Conservation (phyloP, 2,888 invertebrate genomes). For the Drosophila formosana region DNA sequence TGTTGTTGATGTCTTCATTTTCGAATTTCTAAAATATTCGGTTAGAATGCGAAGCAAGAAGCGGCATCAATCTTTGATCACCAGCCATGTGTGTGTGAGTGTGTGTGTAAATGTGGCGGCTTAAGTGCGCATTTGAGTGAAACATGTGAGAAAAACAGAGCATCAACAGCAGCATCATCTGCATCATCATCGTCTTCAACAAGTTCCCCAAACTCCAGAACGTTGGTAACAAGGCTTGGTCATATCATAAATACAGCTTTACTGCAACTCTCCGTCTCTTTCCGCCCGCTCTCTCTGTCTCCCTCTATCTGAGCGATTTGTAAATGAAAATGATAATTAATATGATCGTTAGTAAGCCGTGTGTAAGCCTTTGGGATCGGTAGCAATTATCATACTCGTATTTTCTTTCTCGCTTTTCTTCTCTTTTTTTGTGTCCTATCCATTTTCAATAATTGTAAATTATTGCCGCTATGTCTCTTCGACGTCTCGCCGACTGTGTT, state of each 20-base stretch:
- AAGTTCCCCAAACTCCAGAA: constrained; percentile 33
- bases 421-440: constrained; percentile 4
- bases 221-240: constrained; percentile 56
- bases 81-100: constrained; percentile 44
- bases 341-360: constrained; percentile 69
- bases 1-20: constrained; percentile 67
- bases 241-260: constrained; percentile 66
- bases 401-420: constrained; percentile 36
- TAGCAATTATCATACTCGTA: constrained; percentile 74
- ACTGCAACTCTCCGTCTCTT: constrained; percentile 1
- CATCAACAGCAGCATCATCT: constrained; percentile 36
- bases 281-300: constrained; percentile 8
- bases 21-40: constrained; percentile 47
- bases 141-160: constrained; percentile 77
- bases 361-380: constrained; percentile 46
- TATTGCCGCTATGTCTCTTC: constrained; percentile 46
- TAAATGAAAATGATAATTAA: constrained; percentile 77
- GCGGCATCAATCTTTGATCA: constrained; percentile 73
- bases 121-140: constrained; percentile 71
- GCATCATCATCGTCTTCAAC: constrained; percentile 50
- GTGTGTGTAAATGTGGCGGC: constrained; percentile 44
- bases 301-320: constrained; percentile 56
- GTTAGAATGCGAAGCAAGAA: constrained; percentile 19
- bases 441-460: constrained; percentile 75
- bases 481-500: constrained; percentile 28